Evolutionary conservation across 1,140 invertebrate species (phyloP), one percentile per base, ranked within the genome.

Genomic region (Bombus vancouverensis): DNA sequence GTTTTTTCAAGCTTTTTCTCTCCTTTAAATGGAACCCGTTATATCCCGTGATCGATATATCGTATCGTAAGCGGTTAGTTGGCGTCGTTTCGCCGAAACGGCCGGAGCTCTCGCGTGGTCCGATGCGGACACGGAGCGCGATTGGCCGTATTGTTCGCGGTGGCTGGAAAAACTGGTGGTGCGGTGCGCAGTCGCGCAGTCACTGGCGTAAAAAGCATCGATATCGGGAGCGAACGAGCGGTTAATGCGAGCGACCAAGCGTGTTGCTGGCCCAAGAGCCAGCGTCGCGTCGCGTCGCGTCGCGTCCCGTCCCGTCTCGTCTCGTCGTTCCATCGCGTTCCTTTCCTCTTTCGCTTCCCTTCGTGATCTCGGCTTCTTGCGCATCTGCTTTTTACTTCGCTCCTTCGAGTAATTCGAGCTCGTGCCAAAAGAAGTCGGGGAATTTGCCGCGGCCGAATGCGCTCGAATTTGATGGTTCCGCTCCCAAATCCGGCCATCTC

Each of bases 201-300:
- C 53, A 39, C 9, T 1, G 44, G 9, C 1, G 34, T 32, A 59
- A 71, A 81, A 74, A 53, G 37, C 62, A 57, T 57, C 70, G 84
- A 85, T 85, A 81, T 75, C 84, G 39, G 12, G 66, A 32, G 42
- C 82, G 88, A 68, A 42, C 82, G 75, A 59, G 74, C 53, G 87
- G 89, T 92, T 92, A 88, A 91, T 90, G 87, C 85, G 91, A 87
- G 68, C 88, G 85, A 88, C 85, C 88, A 89, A 92, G 91, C 91
- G 91, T 89, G 86, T 88, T 92, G 77, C 81, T 72, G 73, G 76
- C 68, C 73, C 85, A 89, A 87, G 82, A 89, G 79, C 87, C 86
- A 88, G 83, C 85, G 88, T 89, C 85, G 90, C 91, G 85, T 68
- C 87, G 68, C 83, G 73, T 88, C 81, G 25, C 66, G 71, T 25